Base-by-base conservation (phyloP, 2,113 vertebrate genomes). In the Leptobrachium ailaonicum region DNA sequence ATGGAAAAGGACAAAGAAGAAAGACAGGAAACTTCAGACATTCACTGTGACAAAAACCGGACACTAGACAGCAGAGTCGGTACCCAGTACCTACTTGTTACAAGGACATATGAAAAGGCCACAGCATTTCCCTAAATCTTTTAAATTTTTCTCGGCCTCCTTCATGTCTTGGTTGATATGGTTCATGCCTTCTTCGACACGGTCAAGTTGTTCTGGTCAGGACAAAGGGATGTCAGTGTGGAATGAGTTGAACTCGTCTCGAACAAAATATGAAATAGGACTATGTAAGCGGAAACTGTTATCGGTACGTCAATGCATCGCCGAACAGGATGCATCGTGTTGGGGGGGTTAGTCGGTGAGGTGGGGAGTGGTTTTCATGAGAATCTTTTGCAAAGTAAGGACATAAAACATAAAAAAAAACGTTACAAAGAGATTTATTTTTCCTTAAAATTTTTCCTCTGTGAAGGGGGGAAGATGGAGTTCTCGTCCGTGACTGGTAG, bases 141-240 rank as follows among this genome's bases (percentile, higher is more conserved):
- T 98, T 97, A 98, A 99, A 96, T 97, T 95, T 97, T 97, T 98
- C 95, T 98, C 96, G 83, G 96, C 96, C 95, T 99, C 98, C 96
- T 99, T 99, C 98, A 99, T 99, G 98, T 99, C 98, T 96, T 99
- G 98, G 96, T 99, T 99, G 98, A 99, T 99, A 97, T 99, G 98
- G 96, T 99, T 98, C 98, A 99, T 98, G 95, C 98, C 98, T 94
- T 99, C 98, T 95, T 99, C 98, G 87, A 98, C 97, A 95, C 98
- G 98, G 95, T 99, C 98, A 95, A 99, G 96, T 98, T 99, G 98
- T 95, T 99, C 98, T 99, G 98, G 98, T 99, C 97, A 98, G 96
- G 97, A 98, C 94, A 99, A 95, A 98, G 96, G 95, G 94, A 96
- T 97, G 95, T 96, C 92, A 98, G 95, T 91, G 94, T 96, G 97